Base-by-base conservation (phyloP, 2,797 vertebrate genomes). In the Sciurus vulgaris region DNA sequence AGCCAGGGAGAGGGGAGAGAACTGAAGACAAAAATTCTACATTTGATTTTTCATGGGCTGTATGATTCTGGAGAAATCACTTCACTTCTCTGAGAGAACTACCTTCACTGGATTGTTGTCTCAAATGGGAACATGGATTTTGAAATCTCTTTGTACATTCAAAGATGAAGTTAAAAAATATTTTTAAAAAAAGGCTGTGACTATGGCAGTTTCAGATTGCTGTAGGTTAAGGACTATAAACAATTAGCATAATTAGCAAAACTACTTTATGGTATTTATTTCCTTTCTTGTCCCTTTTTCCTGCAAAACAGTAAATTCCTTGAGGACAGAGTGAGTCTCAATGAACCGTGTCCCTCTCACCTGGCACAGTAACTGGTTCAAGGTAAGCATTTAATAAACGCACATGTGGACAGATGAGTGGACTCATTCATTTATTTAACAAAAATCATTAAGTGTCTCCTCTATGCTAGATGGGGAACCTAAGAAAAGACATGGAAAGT, bases 251-350 rank as follows among this genome's bases (percentile, higher is more conserved):
- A 38, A 90, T 41, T 90, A 89, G 47, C 33, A 76, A 67, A 49
- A 90, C 18, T 20, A 30, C 30, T 81, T 41, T n/a, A 63, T 47
- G 28, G 5, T 38, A 30, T 73, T 76, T 73, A 26, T 76, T 96
- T 92, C 35, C 30, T 76, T 85, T 89, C 17, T 73, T 47, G 26
- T 90, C 49, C 81, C 15, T 84, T 95, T 63, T 87, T 49, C 61
- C 44, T 69, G 63, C 49, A 89, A 93, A 51, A 83, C 1, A 56
- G 8, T 51, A 83, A 18, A 0, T 83, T 70, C 3, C 17, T 92
- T 38, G 44, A 94, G 2, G 54, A 14, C 33, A 93, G 28, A 33
- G 17, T 51, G 22, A 22, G 13, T 59, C 51, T 94, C 89, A 92
- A 61, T 49, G 73, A 94, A 56, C n/a, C 2, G 4, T 13, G 20